Conservation (phyloP, 2,888 invertebrate species). For the Cantharis rufa region DNA sequence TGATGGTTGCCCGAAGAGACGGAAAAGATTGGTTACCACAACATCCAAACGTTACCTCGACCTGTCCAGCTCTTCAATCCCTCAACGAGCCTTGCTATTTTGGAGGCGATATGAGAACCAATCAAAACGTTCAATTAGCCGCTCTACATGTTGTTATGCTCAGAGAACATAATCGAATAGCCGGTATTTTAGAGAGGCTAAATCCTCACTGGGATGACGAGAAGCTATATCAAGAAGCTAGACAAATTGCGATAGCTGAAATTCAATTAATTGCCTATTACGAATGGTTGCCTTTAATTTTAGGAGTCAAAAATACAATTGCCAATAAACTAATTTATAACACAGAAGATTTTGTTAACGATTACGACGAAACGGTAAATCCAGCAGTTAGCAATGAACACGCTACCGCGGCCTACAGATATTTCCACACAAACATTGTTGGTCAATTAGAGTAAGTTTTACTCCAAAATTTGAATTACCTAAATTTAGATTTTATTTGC, state of each 20-base stretch:
- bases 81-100: constrained; percentile 75
- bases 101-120: constrained; percentile 71
- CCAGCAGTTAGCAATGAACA: constrained; percentile 71
- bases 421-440: constrained; percentile 72
- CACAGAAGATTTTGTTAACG: constrained; percentile 64
- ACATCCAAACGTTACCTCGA: constrained; percentile 68
- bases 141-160: constrained; percentile 69
- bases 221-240: constrained; percentile 72
- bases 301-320: constrained; percentile 67
- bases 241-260: constrained; percentile 70
- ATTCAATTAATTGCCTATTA: constrained; percentile 76
- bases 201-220: constrained; percentile 82
- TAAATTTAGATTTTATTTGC: constrained; percentile 26
- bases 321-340: constrained; percentile 67
- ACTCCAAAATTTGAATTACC: not conserved
- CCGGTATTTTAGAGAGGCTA: constrained; percentile 61
- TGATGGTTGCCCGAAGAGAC: constrained; percentile 65
- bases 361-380: constrained; percentile 68
- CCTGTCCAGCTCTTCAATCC: constrained; percentile 64
- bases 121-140: constrained; percentile 75
- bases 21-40: constrained; percentile 76
- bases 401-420: constrained; percentile 73
- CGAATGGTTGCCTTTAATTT: constrained; percentile 76
- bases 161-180: constrained; percentile 77
- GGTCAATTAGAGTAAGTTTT: constrained; percentile 69